phyloP scores from a whole-genome alignment of 1,140 invertebrate species.

The Orussus abietinus region DNA sequence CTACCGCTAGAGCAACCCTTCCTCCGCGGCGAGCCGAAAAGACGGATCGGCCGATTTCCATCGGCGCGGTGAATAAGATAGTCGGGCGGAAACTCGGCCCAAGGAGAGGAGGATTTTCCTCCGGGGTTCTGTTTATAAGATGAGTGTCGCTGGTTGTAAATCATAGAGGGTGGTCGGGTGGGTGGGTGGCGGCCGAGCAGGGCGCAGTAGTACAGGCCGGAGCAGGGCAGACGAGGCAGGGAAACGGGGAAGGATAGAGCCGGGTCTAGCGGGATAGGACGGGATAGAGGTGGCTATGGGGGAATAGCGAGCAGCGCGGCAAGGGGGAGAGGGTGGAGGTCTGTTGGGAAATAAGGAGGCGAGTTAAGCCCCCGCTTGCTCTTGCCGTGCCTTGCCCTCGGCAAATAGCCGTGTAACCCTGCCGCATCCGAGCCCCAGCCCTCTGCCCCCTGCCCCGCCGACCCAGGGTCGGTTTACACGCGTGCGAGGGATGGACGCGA shows the following conservation, averaged over 20 bases:
- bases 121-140: constrained; percentile 46
- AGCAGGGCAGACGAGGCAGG: constrained; percentile 18
- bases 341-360: constrained; percentile 53
- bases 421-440: constrained; percentile 21
- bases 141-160: constrained; percentile 45
- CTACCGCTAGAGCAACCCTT: neutral
- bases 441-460: constrained; percentile 22
- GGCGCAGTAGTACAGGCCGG: too few species aligned
- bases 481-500: too few species aligned
- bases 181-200: constrained; percentile 23
- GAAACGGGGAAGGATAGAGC: constrained; percentile 26
- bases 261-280: constrained; percentile 17
- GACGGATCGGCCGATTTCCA: neutral
- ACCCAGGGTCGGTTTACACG: too few species aligned
- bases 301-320: constrained; percentile 16
- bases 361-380: constrained; percentile 38
- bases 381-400: constrained; percentile 31
- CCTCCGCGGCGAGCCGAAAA: neutral
- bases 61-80: too few species aligned
- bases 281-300: constrained; percentile 16
- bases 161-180: constrained; percentile 36
- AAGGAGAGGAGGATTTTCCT: too few species aligned
- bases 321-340: constrained; percentile 28
- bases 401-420: constrained; percentile 46
- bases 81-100: too few species aligned